These are phyloP conservation scores for zebrafish (Danio rerio) DNA, from an alignment of 2,113 vertebrate genomes.

Conservation along the genomic window GRCz12tu NC_133177.1:22982001-22982500, in stretches of 20 bases:
- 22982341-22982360: conserved; percentile 55
- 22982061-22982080: neutral
- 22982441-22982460: conserved; percentile 26
- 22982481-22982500: conserved; percentile 18
- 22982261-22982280: conserved; percentile 53
- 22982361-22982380: neutral
- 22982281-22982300: conserved; percentile 61
- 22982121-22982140: neutral
- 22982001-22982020: too few species aligned
- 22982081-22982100: neutral
- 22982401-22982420: conserved; percentile 9
- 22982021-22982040: neutral
- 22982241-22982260: conserved; percentile 62
- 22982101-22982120: conserved; percentile 2
- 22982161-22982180: conserved; percentile 57
- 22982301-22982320: conserved; percentile 53
- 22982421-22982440: neutral
- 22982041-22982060: neutral
- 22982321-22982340: conserved; percentile 46
- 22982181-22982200: conserved; percentile 58
- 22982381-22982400: too few species aligned
- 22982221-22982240: conserved; percentile 61
- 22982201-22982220: conserved; percentile 51
- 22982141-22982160: conserved; percentile 51
- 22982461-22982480: conserved; percentile 26